A percentile compares a stretch with the other conserved stretches of the same genome.
Evolutionary conservation across 1,140 invertebrate species (phyloP).

Genomic region (Panagrolaimus sp.): DNA sequence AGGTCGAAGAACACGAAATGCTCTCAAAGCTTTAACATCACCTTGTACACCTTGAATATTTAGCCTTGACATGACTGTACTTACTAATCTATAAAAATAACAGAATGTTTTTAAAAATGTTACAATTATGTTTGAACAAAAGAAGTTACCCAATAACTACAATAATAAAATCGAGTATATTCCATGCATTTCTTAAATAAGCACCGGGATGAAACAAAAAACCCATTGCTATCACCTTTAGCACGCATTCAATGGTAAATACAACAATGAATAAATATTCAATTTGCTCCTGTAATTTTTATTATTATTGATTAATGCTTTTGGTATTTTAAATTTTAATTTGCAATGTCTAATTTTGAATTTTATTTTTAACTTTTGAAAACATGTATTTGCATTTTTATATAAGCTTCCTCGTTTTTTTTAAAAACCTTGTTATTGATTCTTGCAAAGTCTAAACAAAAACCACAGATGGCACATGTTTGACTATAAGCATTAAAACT

Average conservation of each 20-base stretch:
- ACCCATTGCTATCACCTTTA: slow-evolving; percentile 98
- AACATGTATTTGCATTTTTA: too few relatives aligned
- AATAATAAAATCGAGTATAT: slow-evolving; percentile 98
- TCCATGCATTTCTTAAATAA: slow-evolving; percentile 97
- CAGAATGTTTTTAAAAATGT: not conserved
- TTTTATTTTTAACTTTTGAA: not conserved
- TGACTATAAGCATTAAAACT: too few relatives aligned
- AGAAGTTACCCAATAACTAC: slow-evolving; percentile 83
- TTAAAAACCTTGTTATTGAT: too few relatives aligned
- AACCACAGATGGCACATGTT: too few relatives aligned
- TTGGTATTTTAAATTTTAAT: too few relatives aligned
- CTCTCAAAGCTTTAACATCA: slow-evolving; percentile 94
- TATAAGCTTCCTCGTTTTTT: too few relatives aligned
- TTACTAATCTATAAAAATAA: slow-evolving; percentile 79
- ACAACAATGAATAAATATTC: slow-evolving; percentile 97
- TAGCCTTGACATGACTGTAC: slow-evolving; percentile 78
- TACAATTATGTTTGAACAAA: not conserved
- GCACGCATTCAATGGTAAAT: slow-evolving; percentile 93
- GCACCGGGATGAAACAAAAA: slow-evolving; percentile 91
- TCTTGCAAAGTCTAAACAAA: too few relatives aligned
- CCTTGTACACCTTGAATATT: slow-evolving; percentile 78
- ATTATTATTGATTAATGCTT: slow-evolving; percentile 3
- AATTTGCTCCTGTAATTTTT: slow-evolving; percentile 80
- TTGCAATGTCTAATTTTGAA: slow-evolving; percentile 9
- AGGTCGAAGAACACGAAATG: slow-evolving; percentile 92